Evolutionary conservation across 1,140 invertebrate genomes (phyloP), one percentile per base, ranked within the genome.

Genomic region (Pygmarrhopalites habei): DNA sequence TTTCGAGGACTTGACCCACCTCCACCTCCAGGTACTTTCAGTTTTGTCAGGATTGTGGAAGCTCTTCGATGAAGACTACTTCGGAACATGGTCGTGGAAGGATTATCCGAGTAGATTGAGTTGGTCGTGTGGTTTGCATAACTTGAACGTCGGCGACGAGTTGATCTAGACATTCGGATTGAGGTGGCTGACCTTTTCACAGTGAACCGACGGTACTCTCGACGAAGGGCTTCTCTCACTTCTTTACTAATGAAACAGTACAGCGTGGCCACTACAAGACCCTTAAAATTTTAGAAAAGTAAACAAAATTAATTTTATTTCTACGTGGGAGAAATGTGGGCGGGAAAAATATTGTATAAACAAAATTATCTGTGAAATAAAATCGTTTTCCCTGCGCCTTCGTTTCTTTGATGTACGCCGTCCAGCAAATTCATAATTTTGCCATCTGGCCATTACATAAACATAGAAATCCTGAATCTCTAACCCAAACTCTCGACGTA

Each of bases 221-320:
- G 51, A 25, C 70, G 26, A 28, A 71, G 61, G 2, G 68, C 67
- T 14, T 69, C 68, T 39, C 65, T 21, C 4, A 80, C 79, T 72
- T 81, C 80, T 25, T 73, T 73, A 69, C 81, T 80, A 29, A 80
- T 60, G 68, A 81, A 81, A 64, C 80, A 81, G 70, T 81, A 81
- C 26, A 81, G 74, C 21, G 80, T 71, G 0, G 79, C 73, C 2
- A 81, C 79, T 56, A 79, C 75, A 26, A 81, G 74, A n/a, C 80
- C 80, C 79, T 81, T 35, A 53, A 62, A 55, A n/a, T n/a, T n/a
- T n/a, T n/a, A n/a, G n/a, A n/a, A n/a, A n/a, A n/a, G n/a, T n/a
- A n/a, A n/a, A n/a, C n/a, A n/a, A n/a, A n/a, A n/a, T n/a, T n/a
- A n/a, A n/a, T n/a, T n/a, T n/a, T n/a, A n/a, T n/a, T n/a, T n/a